These are phyloP conservation scores for Chelonoidis abingdonii DNA, from an alignment of 2,113 vertebrate species.

Conservation along the genomic window DNA sequence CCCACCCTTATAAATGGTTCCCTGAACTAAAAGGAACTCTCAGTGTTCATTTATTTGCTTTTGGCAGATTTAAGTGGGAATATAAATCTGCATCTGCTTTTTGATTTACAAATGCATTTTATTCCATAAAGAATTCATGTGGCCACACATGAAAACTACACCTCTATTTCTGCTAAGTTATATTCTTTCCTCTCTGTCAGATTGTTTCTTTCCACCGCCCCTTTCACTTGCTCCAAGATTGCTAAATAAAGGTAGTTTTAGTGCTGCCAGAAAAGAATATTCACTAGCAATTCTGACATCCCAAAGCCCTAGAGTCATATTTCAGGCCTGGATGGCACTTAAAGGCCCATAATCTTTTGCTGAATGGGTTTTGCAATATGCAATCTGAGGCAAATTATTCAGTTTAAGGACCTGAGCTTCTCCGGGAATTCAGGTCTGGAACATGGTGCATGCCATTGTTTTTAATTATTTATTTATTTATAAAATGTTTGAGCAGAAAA, in stretches of 20 bases:
- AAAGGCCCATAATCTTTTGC: slow-evolving; percentile 90
- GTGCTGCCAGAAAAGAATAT: slow-evolving; percentile 68
- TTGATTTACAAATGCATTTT: slow-evolving; percentile 76
- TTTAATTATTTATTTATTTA: slow-evolving; percentile 93
- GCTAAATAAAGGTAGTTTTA: slow-evolving; percentile 62
- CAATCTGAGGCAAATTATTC: slow-evolving; percentile 88
- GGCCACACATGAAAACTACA: slow-evolving; percentile 54
- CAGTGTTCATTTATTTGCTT: slow-evolving; percentile 62
- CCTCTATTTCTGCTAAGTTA: slow-evolving; percentile 64
- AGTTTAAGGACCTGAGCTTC: slow-evolving; percentile 89
- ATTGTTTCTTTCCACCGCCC: slow-evolving; percentile 18
- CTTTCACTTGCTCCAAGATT: slow-evolving; percentile 34
- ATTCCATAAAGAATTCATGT: slow-evolving; percentile 74
- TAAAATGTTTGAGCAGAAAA: slow-evolving; percentile 87
- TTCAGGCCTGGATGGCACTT: slow-evolving; percentile 89
- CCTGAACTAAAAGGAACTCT: slow-evolving; percentile 60
- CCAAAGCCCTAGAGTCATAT: slow-evolving; percentile 84
- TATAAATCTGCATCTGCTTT: slow-evolving; percentile 74
- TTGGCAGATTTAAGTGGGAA: slow-evolving; percentile 72
- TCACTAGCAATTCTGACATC: slow-evolving; percentile 77
- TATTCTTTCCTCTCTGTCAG: slow-evolving; percentile 25
- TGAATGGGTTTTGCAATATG: slow-evolving; percentile 83
- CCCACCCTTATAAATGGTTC: slow-evolving; percentile 61
- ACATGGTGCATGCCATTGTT: slow-evolving; percentile 63
- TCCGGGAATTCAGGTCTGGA: slow-evolving; percentile 83